Evolutionary conservation across 2,888 invertebrate species (phyloP).

Genomic region (Isoperla grammatica): DNA sequence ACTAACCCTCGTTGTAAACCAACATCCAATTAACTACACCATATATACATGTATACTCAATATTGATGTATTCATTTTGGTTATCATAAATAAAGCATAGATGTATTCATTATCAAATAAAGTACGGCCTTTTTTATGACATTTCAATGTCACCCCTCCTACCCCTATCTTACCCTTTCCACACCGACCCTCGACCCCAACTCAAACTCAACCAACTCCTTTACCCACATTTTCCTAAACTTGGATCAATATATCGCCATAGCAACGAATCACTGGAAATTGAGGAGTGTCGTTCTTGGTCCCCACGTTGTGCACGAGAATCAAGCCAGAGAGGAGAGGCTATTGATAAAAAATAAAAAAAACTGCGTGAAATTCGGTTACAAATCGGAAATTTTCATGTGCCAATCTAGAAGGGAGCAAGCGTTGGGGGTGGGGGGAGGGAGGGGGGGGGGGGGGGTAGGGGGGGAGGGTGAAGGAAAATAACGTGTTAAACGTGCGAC

Average conservation of each 20-base stretch:
- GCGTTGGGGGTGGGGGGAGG: too few species aligned
- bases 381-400: too few species aligned
- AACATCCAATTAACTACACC: too few species aligned
- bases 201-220: too few species aligned
- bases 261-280: constrained; percentile 23
- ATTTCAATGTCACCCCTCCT: constrained; percentile 22
- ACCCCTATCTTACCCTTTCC: neutral
- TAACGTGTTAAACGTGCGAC: too few species aligned
- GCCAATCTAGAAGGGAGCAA: too few species aligned
- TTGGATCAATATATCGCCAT: constrained; percentile 24
- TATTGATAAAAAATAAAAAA: constrained; percentile 7
- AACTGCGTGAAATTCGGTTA: neutral
- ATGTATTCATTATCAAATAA: neutral
- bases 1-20: too few species aligned
- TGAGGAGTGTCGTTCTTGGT: constrained; percentile 26
- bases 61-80: too few species aligned
- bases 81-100: too few species aligned
- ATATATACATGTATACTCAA: too few species aligned
- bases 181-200: constrained; percentile 22
- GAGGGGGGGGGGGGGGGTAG: too few species aligned
- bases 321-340: neutral
- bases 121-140: constrained; percentile 24
- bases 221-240: constrained; percentile 25
- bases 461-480: too few species aligned
- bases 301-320: constrained; percentile 4